These are phyloP conservation scores for Nebria ingens DNA, from an alignment of 1,140 invertebrate genomes.

Conservation along the genomic window DNA sequence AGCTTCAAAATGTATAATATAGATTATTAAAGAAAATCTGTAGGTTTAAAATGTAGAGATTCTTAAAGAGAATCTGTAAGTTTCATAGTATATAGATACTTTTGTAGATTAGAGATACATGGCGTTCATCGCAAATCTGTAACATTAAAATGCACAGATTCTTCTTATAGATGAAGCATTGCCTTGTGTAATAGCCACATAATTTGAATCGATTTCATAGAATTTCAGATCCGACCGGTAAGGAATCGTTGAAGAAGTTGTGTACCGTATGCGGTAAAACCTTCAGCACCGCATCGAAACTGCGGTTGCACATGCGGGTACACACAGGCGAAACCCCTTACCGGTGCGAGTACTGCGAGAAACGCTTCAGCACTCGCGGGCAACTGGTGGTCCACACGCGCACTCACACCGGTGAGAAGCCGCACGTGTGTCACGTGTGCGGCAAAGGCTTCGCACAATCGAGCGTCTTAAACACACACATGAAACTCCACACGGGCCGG, in stretches of 20 bases:
- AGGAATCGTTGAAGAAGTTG: conserved; percentile 7
- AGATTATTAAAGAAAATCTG: too few relatives aligned
- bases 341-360: conserved; percentile 18
- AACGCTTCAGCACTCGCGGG: conserved; percentile 12
- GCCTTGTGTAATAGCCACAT: too few relatives aligned
- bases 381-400: conserved; percentile 17
- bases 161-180: too few relatives aligned
- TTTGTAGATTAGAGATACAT: too few relatives aligned
- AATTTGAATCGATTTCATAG: too few relatives aligned
- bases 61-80: too few relatives aligned
- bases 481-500: conserved; percentile 26
- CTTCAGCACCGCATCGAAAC: conserved; percentile 17
- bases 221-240: background rate
- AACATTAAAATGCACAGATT: too few relatives aligned
- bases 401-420: conserved; percentile 26
- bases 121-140: too few relatives aligned
- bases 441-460: conserved; percentile 27
- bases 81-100: too few relatives aligned
- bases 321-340: conserved; percentile 29
- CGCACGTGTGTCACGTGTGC: conserved; percentile 33
- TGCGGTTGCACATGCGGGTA: conserved; percentile 32
- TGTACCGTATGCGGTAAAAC: conserved; percentile 20
- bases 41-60: too few relatives aligned
- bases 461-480: conserved; percentile 25
- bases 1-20: too few relatives aligned